Conservation (phyloP, 2,888 invertebrate species). For the Octonoba sinensis region DNA sequence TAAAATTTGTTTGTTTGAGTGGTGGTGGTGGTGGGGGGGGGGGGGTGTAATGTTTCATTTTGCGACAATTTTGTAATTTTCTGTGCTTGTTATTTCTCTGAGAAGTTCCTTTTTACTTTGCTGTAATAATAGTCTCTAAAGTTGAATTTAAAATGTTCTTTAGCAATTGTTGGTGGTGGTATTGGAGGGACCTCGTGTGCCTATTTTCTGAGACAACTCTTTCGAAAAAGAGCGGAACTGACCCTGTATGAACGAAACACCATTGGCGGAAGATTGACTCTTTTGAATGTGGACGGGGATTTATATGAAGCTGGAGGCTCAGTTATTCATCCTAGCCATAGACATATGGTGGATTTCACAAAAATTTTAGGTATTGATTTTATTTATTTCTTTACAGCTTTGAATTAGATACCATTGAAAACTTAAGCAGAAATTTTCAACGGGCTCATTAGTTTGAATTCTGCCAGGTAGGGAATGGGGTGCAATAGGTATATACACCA, state of each 20-base stretch:
- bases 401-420: neutral
- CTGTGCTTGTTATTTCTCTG: neutral
- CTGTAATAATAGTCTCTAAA: neutral
- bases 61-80: neutral
- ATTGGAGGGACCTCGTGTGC: constrained; percentile 77
- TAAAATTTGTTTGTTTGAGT: too few species aligned
- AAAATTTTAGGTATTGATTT: constrained; percentile 73
- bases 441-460: too few species aligned
- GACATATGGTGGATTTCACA: constrained; percentile 75
- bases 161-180: constrained; percentile 78
- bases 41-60: too few species aligned
- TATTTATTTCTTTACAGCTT: neutral
- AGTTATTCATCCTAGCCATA: constrained; percentile 76
- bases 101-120: neutral
- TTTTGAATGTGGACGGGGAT: constrained; percentile 72
- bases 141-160: neutral
- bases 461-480: too few species aligned
- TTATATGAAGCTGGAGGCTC: constrained; percentile 77
- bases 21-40: too few species aligned
- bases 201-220: constrained; percentile 74
- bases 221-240: constrained; percentile 72
- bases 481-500: too few species aligned
- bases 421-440: neutral
- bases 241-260: constrained; percentile 75
- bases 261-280: constrained; percentile 76